These are phyloP conservation scores for Limonius californicus DNA, from an alignment of 1,140 invertebrate genomes.

Conservation along the genomic window DNA sequence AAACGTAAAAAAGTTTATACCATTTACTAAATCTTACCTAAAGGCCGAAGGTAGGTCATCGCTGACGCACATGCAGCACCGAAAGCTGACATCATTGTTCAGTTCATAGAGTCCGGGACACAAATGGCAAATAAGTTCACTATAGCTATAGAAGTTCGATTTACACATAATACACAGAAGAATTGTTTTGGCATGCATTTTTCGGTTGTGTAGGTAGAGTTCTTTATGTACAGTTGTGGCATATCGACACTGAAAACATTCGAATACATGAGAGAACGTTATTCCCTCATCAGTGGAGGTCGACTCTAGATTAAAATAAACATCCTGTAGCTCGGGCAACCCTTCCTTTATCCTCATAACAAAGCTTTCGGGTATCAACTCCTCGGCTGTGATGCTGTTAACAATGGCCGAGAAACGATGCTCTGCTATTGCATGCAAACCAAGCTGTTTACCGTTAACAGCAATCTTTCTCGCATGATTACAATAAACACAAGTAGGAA, in stretches of 20 bases:
- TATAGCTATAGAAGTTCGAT: constrained; percentile 78
- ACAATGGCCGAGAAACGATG: constrained; percentile 71
- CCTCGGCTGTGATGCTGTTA: constrained; percentile 68
- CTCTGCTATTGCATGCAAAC: constrained; percentile 70
- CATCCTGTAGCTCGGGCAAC: constrained; percentile 56
- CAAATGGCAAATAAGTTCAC: constrained; percentile 77
- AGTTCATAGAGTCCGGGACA: constrained; percentile 72
- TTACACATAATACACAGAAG: constrained; percentile 81
- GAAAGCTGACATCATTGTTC: constrained; percentile 60
- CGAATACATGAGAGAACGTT: constrained; percentile 63
- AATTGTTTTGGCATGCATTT: constrained; percentile 77
- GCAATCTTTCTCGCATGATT: constrained; percentile 78
- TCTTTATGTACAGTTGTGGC: constrained; percentile 73
- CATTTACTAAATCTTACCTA: no score
- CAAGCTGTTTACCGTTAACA: constrained; percentile 74
- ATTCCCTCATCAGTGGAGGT: constrained; percentile 45
- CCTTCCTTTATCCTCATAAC: constrained; percentile 61
- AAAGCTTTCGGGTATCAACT: constrained; percentile 68
- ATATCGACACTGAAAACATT: constrained; percentile 80
- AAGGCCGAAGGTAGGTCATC: constrained; percentile 77
- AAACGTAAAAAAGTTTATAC: not conserved
- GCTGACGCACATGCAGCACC: constrained; percentile 71
- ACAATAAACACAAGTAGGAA: constrained; percentile 71
- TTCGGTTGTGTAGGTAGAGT: constrained; percentile 76
- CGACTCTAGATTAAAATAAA: constrained; percentile 66